Base-by-base conservation (phyloP, 2,888 invertebrate genomes). In the Dolichomitus sp. region DNA sequence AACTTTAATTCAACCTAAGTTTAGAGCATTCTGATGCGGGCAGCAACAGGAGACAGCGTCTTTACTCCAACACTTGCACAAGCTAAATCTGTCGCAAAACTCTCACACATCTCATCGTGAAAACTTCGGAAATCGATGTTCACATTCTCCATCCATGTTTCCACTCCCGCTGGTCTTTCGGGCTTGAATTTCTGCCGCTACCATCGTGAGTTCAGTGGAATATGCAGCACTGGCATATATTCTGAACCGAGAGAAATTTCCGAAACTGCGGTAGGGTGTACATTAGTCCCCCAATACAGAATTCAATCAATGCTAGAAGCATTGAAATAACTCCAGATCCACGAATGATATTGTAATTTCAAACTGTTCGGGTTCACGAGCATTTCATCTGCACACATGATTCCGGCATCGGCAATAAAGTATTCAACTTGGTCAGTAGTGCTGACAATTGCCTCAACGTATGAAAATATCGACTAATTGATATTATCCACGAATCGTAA, bases 341-440 rank as follows among this genome's bases (percentile, higher is more conserved):
- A 12, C 59, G 70, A 61, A 59, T 37, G 33, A 52, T 73, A 77
- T 59, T 63, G 52, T 63, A 52, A 52, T 45, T 54, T 52, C 69
- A 37, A 17, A 33, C 12, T 69, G 59, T 30, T 9, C 33, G 33
- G 59, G 7, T 1, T 33, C 17, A 2, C 37, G 59, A 33, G 6
- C 23, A 0, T 12, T 27, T 5, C 14, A 54, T 57, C 40, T 57
- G 19, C 40, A 6, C 33, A 40, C n/a, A 37, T 4, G 57, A 37
- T 9, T 7, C 6, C 5, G 37, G 4, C 17, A 17, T 17, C 30
- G 33, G 6, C 33, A 30, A 57, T 23, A 23, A 52, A 23, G 23
- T 9, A 52, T 52, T 52, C 11, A 23, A 19, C 9, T 23, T 12
- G 23, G 11, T 52, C 52, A 11, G 52, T 7, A 23, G 9, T 7